phyloP scores from a whole-genome alignment of 2,113 vertebrate genomes.

The Nyctibius bracteatus region DNA sequence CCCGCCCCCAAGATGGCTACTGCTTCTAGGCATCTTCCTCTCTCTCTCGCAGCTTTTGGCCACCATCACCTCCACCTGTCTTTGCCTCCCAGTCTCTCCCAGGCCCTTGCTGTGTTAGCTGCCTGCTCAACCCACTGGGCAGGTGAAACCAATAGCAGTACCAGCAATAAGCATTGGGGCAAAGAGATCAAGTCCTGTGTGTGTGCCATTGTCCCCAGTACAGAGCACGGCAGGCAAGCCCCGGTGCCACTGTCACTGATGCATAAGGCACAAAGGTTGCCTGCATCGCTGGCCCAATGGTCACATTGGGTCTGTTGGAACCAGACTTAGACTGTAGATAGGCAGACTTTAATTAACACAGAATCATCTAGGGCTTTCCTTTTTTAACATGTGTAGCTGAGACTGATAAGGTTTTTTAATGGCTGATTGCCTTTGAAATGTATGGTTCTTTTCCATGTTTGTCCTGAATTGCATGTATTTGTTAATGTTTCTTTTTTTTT shows the following conservation, averaged over 20 bases:
- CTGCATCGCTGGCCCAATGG: no score
- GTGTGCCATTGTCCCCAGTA: neutral
- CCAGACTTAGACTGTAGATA: neutral
- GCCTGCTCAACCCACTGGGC: neutral
- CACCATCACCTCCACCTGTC: neutral
- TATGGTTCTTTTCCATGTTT: neutral
- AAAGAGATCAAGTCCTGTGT: neutral
- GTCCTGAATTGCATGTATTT: neutral
- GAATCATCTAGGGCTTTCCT: neutral
- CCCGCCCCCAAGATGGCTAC: neutral
- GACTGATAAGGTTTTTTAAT: neutral
- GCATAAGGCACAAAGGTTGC: neutral
- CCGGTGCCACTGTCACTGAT: accelerated
- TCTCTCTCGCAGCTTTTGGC: neutral
- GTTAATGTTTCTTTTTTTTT: neutral
- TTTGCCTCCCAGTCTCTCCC: neutral
- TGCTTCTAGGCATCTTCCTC: neutral
- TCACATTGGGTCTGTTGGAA: neutral
- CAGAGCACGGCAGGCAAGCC: neutral
- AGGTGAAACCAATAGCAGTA: neutral
- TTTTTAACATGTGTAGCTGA: neutral
- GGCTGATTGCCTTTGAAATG: neutral
- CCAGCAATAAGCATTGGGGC: accelerated
- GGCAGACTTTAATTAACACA: neutral
- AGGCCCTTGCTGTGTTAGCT: neutral